These are phyloP conservation scores for Mola mola DNA, from an alignment of 2,113 vertebrate species.

Conservation along the genomic window DNA sequence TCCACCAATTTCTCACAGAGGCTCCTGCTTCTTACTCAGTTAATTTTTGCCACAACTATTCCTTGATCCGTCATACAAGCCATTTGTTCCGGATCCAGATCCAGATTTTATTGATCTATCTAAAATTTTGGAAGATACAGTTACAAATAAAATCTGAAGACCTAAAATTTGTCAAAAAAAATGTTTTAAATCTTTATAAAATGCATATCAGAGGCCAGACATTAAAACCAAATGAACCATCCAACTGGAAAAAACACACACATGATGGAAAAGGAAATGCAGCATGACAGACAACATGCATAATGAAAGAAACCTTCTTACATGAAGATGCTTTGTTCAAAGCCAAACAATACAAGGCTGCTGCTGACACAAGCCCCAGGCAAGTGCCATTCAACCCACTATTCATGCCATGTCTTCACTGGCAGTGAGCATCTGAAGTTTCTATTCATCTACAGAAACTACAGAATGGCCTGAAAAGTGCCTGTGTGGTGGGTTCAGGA, in stretches of 20 bases:
- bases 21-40: no score
- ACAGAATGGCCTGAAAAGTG: conserved; percentile 34
- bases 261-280: neutral
- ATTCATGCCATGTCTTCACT: conserved; percentile 18
- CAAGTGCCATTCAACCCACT: conserved; percentile 25
- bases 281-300: conserved; percentile 24
- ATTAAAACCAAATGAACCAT: neutral
- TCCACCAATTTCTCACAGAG: no score
- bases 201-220: neutral
- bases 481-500: conserved; percentile 18
- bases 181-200: no score
- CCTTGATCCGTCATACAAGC: no score
- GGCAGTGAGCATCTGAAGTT: conserved; percentile 32
- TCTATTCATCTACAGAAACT: conserved; percentile 47
- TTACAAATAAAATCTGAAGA: no score
- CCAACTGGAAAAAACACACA: neutral
- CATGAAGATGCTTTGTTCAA: conserved; percentile 9
- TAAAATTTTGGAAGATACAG: no score
- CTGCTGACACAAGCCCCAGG: conserved; percentile 22
- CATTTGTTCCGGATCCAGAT: no score
- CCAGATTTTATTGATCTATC: no score
- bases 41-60: no score
- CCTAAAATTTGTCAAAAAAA: no score
- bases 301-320: conserved; percentile 22
- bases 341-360: conserved; percentile 23